Evolutionary conservation across 2,113 vertebrate species (phyloP).

Genomic region (Setophaga coronata): DNA sequence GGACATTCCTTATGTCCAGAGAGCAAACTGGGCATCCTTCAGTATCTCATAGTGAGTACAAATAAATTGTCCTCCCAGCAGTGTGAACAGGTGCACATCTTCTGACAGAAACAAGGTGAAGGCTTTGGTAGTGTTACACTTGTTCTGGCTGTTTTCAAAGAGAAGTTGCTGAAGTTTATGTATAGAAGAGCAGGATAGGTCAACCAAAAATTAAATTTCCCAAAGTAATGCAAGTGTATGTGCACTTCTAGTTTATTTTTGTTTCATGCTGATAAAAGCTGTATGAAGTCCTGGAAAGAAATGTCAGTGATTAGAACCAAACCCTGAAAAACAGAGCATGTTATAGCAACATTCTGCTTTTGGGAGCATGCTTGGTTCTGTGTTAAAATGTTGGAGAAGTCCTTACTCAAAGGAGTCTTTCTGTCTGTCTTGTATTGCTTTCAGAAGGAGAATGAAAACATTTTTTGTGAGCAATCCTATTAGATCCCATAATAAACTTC

Average conservation of each 20-base stretch:
- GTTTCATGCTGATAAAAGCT: neutral
- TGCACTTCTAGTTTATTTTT: neutral
- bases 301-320: neutral
- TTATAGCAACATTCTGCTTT: neutral
- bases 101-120: neutral
- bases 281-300: neutral
- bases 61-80: neutral
- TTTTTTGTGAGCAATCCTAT: neutral
- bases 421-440: neutral
- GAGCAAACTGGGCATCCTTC: neutral
- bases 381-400: neutral
- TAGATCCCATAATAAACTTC: constrained; percentile 20
- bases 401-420: neutral
- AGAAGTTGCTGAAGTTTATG: neutral
- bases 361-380: neutral
- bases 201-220: neutral
- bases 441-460: neutral
- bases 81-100: neutral
- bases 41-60: neutral
- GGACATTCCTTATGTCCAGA: neutral
- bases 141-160: neutral
- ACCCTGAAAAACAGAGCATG: neutral
- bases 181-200: neutral
- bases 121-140: neutral
- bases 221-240: neutral